These are phyloP conservation scores for Poliocrania exsul DNA, from an alignment of 2,797 vertebrate species.

Conservation along the genomic window DNA sequence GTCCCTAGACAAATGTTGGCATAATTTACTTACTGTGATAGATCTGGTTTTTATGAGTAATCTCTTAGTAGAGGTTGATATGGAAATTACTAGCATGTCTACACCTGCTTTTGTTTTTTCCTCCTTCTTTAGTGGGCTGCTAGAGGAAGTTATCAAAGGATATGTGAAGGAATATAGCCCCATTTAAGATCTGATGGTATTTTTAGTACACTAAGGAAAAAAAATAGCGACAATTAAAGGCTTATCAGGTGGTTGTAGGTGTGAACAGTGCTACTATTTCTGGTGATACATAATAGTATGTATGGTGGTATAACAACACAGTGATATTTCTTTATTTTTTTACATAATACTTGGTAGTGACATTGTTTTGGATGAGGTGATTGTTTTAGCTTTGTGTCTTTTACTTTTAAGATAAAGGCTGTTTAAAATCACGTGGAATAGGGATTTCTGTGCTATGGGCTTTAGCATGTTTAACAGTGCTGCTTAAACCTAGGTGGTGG, in stretches of 20 bases:
- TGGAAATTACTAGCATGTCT: background rate
- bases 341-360: background rate
- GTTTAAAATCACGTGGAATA: background rate
- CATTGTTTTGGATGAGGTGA: background rate
- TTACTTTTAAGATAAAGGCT: background rate
- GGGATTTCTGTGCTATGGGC: background rate
- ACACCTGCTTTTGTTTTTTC: background rate
- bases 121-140: background rate
- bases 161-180: background rate
- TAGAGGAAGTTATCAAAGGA: background rate
- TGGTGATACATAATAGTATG: background rate
- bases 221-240: constrained; percentile 1
- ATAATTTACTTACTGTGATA: background rate
- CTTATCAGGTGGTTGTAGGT: background rate
- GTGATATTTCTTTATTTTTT: background rate
- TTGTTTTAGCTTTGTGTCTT: background rate
- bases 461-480: background rate
- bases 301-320: background rate
- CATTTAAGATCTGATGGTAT: background rate
- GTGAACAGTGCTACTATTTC: background rate
- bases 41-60: background rate
- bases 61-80: background rate
- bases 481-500: background rate
- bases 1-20: background rate
- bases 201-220: constrained; percentile 9